Conservation (phyloP, 2,797 vertebrate species). For the Momotus momota region DNA sequence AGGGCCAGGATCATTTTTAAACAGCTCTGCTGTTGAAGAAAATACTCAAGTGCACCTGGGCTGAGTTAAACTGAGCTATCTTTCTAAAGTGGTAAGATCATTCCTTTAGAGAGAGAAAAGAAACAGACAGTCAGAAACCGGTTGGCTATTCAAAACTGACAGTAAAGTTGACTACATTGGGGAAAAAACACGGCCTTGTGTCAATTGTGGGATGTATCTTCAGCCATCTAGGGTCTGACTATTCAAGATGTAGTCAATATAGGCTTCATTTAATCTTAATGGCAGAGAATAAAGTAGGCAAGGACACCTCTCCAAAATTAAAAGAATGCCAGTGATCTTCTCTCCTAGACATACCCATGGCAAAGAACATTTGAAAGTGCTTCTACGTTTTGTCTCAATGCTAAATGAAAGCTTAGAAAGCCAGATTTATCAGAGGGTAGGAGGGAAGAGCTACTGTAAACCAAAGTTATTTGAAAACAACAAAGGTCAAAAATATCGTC, state of each 20-base stretch:
- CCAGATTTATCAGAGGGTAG: neutral
- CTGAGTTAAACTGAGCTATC: neutral
- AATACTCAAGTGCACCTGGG: neutral
- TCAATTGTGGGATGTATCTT: neutral
- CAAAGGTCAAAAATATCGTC: constrained; percentile 57
- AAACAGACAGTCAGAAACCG: neutral
- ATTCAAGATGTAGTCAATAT: neutral
- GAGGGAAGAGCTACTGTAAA: neutral
- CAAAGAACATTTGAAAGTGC: neutral
- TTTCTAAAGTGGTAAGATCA: neutral
- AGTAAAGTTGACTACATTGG: neutral
- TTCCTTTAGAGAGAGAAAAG: neutral
- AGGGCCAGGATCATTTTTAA: neutral
- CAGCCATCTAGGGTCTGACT: neutral
- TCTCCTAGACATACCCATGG: neutral
- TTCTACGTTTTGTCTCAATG: neutral
- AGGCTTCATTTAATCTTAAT: neutral
- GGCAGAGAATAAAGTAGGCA: neutral
- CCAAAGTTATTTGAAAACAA: constrained; percentile 21
- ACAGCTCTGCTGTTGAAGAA: neutral
- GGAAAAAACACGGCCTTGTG: neutral
- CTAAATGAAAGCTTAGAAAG: neutral
- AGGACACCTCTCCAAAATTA: neutral
- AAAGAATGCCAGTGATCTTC: neutral
- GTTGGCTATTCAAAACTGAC: neutral